Evolutionary conservation across 2,888 invertebrate genomes (phyloP).

Genomic region (Osmoderma eremita): DNA sequence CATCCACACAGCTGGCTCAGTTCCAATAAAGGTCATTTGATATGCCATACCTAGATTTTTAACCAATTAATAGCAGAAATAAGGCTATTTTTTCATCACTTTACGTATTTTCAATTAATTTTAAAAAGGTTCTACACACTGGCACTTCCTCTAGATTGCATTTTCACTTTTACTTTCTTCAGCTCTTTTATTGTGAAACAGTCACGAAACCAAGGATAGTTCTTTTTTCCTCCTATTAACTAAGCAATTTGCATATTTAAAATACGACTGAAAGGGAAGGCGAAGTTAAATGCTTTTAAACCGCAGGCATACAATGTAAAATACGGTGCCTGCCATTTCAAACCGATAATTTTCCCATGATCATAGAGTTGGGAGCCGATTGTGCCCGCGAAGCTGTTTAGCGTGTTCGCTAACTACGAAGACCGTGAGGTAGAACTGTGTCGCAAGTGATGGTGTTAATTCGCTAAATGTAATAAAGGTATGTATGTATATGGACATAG

Average conservation of each 20-base stretch:
- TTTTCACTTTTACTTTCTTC: constrained; percentile 21
- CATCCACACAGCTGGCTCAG: too few species aligned
- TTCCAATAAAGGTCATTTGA: too few species aligned
- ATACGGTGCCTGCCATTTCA: constrained; percentile 19
- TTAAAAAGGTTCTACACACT: too few species aligned
- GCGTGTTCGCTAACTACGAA: constrained; percentile 5
- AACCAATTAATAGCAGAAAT: too few species aligned
- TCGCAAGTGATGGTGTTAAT: too few species aligned
- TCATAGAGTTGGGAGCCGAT: constrained; percentile 31
- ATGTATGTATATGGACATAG: too few species aligned
- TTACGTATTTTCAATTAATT: too few species aligned
- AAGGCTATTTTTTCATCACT: too few species aligned
- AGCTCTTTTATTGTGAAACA: neutral
- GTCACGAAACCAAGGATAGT: neutral
- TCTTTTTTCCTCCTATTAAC: constrained; percentile 11
- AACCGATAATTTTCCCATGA: constrained; percentile 33
- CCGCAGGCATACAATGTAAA: constrained; percentile 20
- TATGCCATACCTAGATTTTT: too few species aligned
- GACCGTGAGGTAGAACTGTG: too few species aligned
- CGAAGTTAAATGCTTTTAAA: constrained; percentile 23
- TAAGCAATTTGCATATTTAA: constrained; percentile 19
- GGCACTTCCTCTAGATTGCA: neutral
- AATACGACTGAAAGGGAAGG: constrained; percentile 27
- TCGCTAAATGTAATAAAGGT: too few species aligned
- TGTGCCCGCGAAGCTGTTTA: constrained; percentile 31